A percentile compares a stretch with the other conserved stretches of the same genome.
Conservation (phyloP, 1,140 invertebrate genomes). For the Drosophila mauritiana region DNA sequence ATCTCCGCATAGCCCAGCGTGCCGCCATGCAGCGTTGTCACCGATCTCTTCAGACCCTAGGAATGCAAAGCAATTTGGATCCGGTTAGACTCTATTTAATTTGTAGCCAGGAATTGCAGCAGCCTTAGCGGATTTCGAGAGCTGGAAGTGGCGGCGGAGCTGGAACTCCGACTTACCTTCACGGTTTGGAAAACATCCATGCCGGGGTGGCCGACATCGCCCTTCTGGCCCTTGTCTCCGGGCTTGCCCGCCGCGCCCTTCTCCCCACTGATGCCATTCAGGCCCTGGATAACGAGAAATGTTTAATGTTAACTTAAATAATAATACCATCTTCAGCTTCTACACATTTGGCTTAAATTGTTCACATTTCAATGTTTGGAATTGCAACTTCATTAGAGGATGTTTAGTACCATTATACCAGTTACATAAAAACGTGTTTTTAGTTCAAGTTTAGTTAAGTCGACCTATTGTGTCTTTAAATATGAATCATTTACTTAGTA, state of each 20-base stretch:
- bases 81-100: constrained; percentile 46
- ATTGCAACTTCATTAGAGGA: neutral
- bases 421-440: too few relatives aligned
- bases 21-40: constrained; percentile 94
- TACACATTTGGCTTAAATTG: neutral
- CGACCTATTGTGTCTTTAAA: too few relatives aligned
- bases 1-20: constrained; percentile 96
- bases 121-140: constrained; percentile 25
- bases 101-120: constrained; percentile 56
- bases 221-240: constrained; percentile 95
- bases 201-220: constrained; percentile 93
- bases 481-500: too few relatives aligned
- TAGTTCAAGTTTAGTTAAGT: too few relatives aligned
- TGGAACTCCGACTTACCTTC: constrained; percentile 88
- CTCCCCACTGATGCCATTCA: constrained; percentile 96
- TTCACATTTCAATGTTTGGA: neutral
- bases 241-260: constrained; percentile 96
- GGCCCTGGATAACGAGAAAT: constrained; percentile 88
- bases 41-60: constrained; percentile 95
- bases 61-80: constrained; percentile 59
- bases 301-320: neutral
- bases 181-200: constrained; percentile 95
- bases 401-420: too few relatives aligned
- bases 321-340: neutral
- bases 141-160: neutral